Evolutionary conservation across 2,888 invertebrate genomes (phyloP).

Genomic region (Leptinotarsa rubiginosa): DNA sequence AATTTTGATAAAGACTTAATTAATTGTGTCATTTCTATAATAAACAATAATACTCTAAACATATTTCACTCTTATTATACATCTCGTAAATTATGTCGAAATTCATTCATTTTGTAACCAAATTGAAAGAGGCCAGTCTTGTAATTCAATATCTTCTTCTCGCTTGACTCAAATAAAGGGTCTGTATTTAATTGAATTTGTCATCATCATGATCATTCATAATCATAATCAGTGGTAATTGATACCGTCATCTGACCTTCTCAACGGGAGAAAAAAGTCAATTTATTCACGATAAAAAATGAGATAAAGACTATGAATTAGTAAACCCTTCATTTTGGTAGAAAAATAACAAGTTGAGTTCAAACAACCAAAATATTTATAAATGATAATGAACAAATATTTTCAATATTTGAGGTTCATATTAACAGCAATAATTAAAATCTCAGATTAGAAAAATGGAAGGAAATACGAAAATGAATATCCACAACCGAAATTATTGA

Average conservation of each 20-base stretch:
- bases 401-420: no score
- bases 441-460: no score
- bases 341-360: no score
- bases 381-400: no score
- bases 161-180: not conserved
- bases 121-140: constrained; percentile 14
- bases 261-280: not conserved
- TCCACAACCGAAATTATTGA: no score
- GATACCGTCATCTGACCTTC: not conserved
- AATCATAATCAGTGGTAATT: not conserved
- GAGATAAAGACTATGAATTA: no score
- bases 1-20: constrained; percentile 51
- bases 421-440: no score
- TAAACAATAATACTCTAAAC: constrained; percentile 52
- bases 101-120: constrained; percentile 28
- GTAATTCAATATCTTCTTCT: constrained; percentile 7
- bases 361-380: no score
- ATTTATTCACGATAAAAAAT: no score
- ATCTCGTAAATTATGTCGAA: constrained; percentile 39
- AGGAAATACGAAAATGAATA: no score
- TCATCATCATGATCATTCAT: not conserved
- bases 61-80: constrained; percentile 26
- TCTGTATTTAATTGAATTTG: not conserved
- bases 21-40: constrained; percentile 54
- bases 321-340: no score